Evolutionary conservation across 1,140 invertebrate species (phyloP).

Genomic region (Pantala flavescens): DNA sequence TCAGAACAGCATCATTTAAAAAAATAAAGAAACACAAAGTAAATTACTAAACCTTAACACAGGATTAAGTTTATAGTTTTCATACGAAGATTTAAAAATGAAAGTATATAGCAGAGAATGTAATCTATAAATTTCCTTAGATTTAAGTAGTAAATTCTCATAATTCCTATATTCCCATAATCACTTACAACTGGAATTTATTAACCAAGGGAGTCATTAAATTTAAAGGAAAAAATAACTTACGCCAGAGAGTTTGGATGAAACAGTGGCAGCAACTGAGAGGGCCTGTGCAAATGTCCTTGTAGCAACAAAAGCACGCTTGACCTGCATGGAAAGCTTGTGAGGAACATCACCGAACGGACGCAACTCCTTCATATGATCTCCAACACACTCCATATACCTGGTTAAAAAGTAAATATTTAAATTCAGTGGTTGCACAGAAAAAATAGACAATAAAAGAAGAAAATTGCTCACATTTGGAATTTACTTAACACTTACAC

Average conservation of each 20-base stretch:
- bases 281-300: conserved; percentile 85
- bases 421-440: conserved; percentile 20
- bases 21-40: too few species aligned
- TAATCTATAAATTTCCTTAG: too few species aligned
- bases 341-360: conserved; percentile 90
- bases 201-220: too few species aligned
- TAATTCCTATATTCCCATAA: too few species aligned
- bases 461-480: conserved; percentile 11
- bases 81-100: too few species aligned
- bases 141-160: too few species aligned
- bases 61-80: too few species aligned
- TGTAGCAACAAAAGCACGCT: conserved; percentile 87
- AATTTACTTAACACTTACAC: neutral
- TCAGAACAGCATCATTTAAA: too few species aligned
- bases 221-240: conserved; percentile 27
- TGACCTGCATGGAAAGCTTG: conserved; percentile 78
- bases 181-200: too few species aligned
- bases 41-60: too few species aligned
- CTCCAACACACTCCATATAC: conserved; percentile 74
- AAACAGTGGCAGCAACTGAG: conserved; percentile 67
- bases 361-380: conserved; percentile 83
- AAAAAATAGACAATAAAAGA: conserved; percentile 21
- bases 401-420: conserved; percentile 30
- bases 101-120: too few species aligned
- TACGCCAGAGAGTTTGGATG: conserved; percentile 72